Evolutionary conservation across 2,888 invertebrate species (phyloP), one percentile per base, ranked within the genome.

Genomic region (Desoria tigrina): DNA sequence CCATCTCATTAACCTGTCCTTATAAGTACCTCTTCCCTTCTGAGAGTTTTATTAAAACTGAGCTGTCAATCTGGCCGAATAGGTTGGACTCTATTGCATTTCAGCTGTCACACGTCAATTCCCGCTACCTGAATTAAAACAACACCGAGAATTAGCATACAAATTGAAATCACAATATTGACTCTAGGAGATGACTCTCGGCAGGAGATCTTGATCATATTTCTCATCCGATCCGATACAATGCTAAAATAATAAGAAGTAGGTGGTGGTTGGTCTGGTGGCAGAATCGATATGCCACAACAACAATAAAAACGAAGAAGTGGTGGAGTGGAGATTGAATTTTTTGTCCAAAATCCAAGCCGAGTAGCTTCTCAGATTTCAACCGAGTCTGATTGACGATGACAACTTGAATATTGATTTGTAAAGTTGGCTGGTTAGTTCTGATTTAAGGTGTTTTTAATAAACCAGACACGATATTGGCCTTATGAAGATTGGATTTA

Each of bases 51-150:
- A 7, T 32, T 32, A 7, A 32, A 32, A 11, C 32, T n/a, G 45
- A 23, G 42, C 21, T 39, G 49, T 58, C 21, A 59, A 49, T 42
- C 37, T 57, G 60, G 23, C 54, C 54, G 59, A 53, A 27, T 45
- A 21, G 45, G 9, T 39, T 11, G 16, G 39, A 11, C 45, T 45
- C 45, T 45, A 42, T 61, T 61, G 32, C 55, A 39, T 61, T 62
- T 62, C 56, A 62, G 50, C 65, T 72, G 69, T 72, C 69, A 72
- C 64, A 58, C 59, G 65, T 72, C 72, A 72, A 68, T 68, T 64
- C 18, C 55, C 18, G 68, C 68, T 68, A 68, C 68, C 68, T 64
- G 68, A 68, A 68, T 68, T 68, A 53, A 66, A 55, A 55, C 50
- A 50, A 26, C 39, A 50, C 26, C 27, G 59, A 39, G 50, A 68